phyloP scores from a whole-genome alignment of 2,797 vertebrate species.

The Lycodopsis pacificus region DNA sequence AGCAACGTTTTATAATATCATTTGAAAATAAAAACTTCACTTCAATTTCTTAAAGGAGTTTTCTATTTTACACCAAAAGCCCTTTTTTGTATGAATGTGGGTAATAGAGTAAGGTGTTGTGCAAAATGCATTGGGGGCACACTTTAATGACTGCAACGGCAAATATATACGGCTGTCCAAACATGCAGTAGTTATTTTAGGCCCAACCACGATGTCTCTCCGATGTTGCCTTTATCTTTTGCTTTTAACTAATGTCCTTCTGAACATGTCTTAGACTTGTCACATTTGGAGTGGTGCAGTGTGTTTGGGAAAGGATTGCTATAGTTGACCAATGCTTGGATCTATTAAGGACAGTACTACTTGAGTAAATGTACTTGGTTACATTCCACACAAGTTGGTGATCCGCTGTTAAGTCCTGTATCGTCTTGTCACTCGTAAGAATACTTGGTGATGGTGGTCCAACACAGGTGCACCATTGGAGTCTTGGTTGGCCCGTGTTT shows the following conservation, averaged over 20 bases:
- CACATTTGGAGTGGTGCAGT: neutral
- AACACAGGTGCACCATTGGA: neutral
- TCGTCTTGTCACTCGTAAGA: too few species aligned
- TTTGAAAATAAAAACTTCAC: neutral
- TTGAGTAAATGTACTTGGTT: too few species aligned
- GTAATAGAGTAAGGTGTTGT: neutral
- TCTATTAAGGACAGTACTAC: neutral
- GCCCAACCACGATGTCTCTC: too few species aligned
- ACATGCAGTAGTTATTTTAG: too few species aligned
- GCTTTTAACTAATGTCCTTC: too few species aligned
- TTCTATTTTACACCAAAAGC: neutral
- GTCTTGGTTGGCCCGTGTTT: neutral
- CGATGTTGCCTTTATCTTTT: too few species aligned
- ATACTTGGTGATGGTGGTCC: too few species aligned
- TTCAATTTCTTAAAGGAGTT: neutral
- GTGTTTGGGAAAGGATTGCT: neutral
- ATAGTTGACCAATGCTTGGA: neutral
- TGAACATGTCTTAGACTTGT: neutral
- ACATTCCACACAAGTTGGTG: neutral
- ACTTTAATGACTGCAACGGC: neutral
- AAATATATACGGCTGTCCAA: neutral
- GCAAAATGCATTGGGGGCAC: neutral
- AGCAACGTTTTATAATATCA: neutral
- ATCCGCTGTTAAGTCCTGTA: neutral
- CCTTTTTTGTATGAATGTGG: fast-evolving